Evolutionary conservation across 2,888 invertebrate species (phyloP), one percentile per base, ranked within the genome.

Genomic region (Teinopalpus imperialis): DNA sequence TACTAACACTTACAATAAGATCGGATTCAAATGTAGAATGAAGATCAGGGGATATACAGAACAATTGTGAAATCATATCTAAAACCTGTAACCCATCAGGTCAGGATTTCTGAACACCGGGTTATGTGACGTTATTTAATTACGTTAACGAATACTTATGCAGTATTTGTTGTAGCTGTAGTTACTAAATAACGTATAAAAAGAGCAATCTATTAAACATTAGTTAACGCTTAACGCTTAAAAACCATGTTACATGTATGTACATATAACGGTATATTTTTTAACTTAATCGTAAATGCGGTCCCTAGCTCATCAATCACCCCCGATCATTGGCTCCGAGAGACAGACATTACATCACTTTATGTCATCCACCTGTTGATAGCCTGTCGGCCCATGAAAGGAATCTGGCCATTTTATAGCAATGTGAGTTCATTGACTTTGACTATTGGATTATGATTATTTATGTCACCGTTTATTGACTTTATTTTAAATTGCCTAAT

Each of bases 311-410:
- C 39, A 46, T 46, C 45, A 46, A 40, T 46, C 40, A 40, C 16
- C 16, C 24, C n/a, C 23, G 27, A 21, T 27, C 27, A 21, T 37
- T 26, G 32, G 31, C 37, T 32, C 20, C 13, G 12, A 10, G 29
- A 6, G 34, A 39, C 37, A 10, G 34, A 29, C 40, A 20, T 27
- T 21, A 14, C 14, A 45, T 7, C 16, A 13, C 20, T 43, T 34
- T 34, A 27, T 31, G 18, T 16, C 20, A 20, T 14, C 34, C 45
- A 46, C 45, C 40, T 46, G 45, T 46, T 46, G 45, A 40, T 34
- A 26, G 31, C 14, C 27, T 14, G 27, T 29, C 40, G 40, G 20
- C 16, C n/a, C 27, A 3, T 34, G 16, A 34, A 39, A 23, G 29
- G 14, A 30, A 43, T 13, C 18, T 34, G 16, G 6, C 6, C 21